phyloP scores from a whole-genome alignment of 2,113 vertebrate species.

The Macquaria australasica region DNA sequence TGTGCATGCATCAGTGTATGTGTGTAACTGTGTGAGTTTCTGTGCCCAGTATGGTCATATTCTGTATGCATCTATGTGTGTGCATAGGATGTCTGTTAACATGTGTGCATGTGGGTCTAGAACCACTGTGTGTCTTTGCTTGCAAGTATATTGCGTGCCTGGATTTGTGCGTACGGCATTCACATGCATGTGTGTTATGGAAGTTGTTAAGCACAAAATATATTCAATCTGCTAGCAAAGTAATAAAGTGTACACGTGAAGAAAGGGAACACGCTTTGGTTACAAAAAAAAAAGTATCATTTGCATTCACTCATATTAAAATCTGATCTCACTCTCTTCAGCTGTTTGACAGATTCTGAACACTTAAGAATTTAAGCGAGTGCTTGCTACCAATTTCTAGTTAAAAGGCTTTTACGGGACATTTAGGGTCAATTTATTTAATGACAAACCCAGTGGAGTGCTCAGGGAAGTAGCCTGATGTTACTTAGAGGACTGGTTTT shows the following conservation, averaged over 20 bases:
- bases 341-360: conserved; percentile 34
- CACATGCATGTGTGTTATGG: neutral
- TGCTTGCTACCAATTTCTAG: conserved; percentile 11
- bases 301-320: neutral
- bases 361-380: conserved; percentile 23
- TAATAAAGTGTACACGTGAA: neutral
- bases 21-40: neutral
- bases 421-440: conserved; percentile 34
- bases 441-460: conserved; percentile 7
- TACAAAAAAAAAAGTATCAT: neutral
- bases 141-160: neutral
- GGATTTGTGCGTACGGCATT: neutral
- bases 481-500: conserved; percentile 10
- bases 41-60: neutral
- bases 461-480: neutral
- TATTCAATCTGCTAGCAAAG: neutral
- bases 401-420: conserved; percentile 37
- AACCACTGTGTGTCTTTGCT: neutral
- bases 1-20: neutral
- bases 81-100: neutral
- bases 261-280: neutral
- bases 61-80: neutral
- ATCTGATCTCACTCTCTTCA: conserved; percentile 4
- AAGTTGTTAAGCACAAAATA: neutral
- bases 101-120: neutral